phyloP scores from a whole-genome alignment of 35 echinoderm and acorn worm genomes.

The Amphiura filiformis region DNA sequence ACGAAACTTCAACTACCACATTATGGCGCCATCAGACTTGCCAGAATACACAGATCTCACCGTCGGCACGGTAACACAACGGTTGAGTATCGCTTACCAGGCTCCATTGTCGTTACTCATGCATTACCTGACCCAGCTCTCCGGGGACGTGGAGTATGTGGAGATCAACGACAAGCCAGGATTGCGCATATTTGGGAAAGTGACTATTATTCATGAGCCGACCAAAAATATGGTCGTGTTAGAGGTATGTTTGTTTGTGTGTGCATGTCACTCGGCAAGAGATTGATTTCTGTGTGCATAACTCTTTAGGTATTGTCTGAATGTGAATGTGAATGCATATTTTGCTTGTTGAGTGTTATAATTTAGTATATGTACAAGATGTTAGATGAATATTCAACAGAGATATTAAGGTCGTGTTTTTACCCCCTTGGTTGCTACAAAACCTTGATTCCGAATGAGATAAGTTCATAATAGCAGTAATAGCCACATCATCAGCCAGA shows the following conservation, averaged over 20 bases:
- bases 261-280: no score
- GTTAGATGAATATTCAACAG: no score
- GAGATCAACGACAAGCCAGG: conserved; percentile 75
- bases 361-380: no score
- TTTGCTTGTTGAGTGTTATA: no score
- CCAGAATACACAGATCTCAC: conserved; percentile 92
- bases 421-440: no score
- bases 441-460: no score
- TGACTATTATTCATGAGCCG: conserved; percentile 90
- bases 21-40: conserved; percentile 88
- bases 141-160: conserved; percentile 74
- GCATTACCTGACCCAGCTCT: conserved; percentile 90
- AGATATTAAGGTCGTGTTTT: no score
- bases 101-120: conserved; percentile 79
- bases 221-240: conserved; percentile 62
- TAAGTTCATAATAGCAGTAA: no score
- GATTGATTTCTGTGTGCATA: no score
- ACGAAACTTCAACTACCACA: conserved; percentile 99
- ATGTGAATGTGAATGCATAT: no score
- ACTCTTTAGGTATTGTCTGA: no score
- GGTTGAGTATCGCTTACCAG: conserved; percentile 76
- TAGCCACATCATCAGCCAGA: no score
- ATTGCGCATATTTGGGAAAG: conserved; percentile 63
- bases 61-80: conserved; percentile 83
- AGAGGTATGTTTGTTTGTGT: conserved; percentile 82